Evolutionary conservation across 2,888 invertebrate genomes (phyloP).

Genomic region (Drosophila histrio): DNA sequence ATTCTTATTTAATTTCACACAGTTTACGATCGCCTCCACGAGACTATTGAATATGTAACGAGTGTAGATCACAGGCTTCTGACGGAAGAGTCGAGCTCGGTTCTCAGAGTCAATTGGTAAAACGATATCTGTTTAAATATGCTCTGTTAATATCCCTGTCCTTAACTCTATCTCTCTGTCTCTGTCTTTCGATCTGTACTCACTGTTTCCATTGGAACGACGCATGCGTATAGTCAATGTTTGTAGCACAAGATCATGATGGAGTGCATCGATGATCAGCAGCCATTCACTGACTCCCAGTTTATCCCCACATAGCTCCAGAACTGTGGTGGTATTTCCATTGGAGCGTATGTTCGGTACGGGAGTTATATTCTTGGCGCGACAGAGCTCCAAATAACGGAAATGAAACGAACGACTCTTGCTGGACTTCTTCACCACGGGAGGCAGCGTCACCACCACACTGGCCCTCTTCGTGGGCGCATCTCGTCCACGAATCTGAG

Average conservation of each 20-base stretch:
- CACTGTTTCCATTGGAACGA: constrained; percentile 79
- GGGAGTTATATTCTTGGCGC: constrained; percentile 81
- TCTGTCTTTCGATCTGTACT: neutral
- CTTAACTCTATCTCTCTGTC: no score
- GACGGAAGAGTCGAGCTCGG: constrained; percentile 87
- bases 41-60: constrained; percentile 89
- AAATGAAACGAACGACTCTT: constrained; percentile 83
- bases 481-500: constrained; percentile 37
- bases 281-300: constrained; percentile 91
- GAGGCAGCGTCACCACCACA: constrained; percentile 43
- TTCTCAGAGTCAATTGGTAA: constrained; percentile 86
- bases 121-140: constrained; percentile 45
- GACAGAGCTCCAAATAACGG: constrained; percentile 83
- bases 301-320: constrained; percentile 91
- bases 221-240: constrained; percentile 88
- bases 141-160: neutral
- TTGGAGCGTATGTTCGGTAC: constrained; percentile 79
- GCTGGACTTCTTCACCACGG: constrained; percentile 76
- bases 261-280: constrained; percentile 89
- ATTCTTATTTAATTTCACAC: constrained; percentile 87
- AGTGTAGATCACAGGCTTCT: constrained; percentile 88
- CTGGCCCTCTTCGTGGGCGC: constrained; percentile 28
- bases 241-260: constrained; percentile 89
- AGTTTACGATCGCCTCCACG: constrained; percentile 87
- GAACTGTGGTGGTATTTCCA: constrained; percentile 84